Conservation (phyloP, 2,888 invertebrate genomes). For the Nymphalis c-album region DNA sequence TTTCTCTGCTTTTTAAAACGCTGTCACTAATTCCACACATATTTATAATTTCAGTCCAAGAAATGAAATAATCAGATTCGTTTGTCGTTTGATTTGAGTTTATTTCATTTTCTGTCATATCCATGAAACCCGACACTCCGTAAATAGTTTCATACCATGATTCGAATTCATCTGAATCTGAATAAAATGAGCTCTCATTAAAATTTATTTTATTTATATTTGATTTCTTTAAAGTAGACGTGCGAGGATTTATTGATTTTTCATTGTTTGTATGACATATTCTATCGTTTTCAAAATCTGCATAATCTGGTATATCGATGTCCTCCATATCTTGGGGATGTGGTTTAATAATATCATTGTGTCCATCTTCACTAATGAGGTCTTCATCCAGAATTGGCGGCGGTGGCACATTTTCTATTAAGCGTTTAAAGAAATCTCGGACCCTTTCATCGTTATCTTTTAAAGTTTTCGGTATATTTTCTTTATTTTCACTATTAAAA, state of each 20-base stretch:
- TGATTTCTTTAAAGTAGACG: slow-evolving; percentile 63
- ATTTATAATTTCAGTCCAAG: slow-evolving; percentile 67
- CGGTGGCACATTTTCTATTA: slow-evolving; percentile 64
- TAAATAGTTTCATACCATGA: slow-evolving; percentile 71
- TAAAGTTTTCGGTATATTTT: slow-evolving; percentile 23
- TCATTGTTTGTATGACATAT: slow-evolving; percentile 43
- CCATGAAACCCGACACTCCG: slow-evolving; percentile 59
- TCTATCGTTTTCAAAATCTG: slow-evolving; percentile 61
- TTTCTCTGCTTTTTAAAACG: slow-evolving; percentile 50
- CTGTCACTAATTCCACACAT: slow-evolving; percentile 54
- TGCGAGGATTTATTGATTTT: slow-evolving; percentile 47
- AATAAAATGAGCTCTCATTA: slow-evolving; percentile 47
- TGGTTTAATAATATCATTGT: slow-evolving; percentile 42
- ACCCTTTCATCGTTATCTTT: slow-evolving; percentile 54
- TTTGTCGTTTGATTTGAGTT: slow-evolving; percentile 34
- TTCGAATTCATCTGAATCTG: slow-evolving; percentile 49
- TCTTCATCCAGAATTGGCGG: slow-evolving; percentile 55
- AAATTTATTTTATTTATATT: slow-evolving; percentile 51
- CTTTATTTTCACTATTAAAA: slow-evolving; percentile 38
- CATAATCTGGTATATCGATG: slow-evolving; percentile 61
- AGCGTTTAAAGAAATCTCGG: slow-evolving; percentile 58
- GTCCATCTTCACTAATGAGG: slow-evolving; percentile 17
- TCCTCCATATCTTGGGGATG: slow-evolving; percentile 50
- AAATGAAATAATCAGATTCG: slow-evolving; percentile 47
- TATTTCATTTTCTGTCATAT: slow-evolving; percentile 34